Evolutionary conservation across 2,888 invertebrate genomes (phyloP), one percentile per base, ranked within the genome.

Genomic region (Callinectes sapidus): DNA sequence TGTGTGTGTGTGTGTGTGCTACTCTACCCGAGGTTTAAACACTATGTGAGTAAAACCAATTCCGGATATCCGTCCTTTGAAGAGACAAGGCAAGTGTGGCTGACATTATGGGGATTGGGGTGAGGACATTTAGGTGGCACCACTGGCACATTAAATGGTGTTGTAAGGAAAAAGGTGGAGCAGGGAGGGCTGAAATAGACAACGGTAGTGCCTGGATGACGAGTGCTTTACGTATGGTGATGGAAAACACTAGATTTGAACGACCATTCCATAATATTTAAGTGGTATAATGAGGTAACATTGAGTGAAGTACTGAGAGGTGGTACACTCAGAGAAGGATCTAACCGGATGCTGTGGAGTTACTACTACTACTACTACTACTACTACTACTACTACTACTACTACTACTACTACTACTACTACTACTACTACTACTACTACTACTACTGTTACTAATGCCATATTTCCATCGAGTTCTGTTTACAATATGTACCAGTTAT

Each of bases 321-420:
- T 23, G n/a, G n/a, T n/a, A 71, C 23, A 71, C 5, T 39, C n/a
- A 5, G 2, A 2, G 10, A 61, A 23, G 23, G 28, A 71, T 61
- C 23, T 13, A 71, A 71, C 71, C 71, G 71, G 71, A 71, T 71
- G n/a, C 2, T 28, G 71, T 23, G 13, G 6, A 1, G 3, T 3
- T 71, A 71, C 28, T 28, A 71, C 61, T 61, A 6, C 23, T 61
- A 6, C 61, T 61, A 6, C 23, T 61, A 10, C 71, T 77, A 8
- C 28, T 77, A 77, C 28, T 77, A 77, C 28, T 28, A 77, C 71
- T 28, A 77, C 71, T 28, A 28, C 71, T 77, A 28, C 71, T 77
- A 28, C 71, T 71, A n/a, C 71, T 71, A n/a, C 71, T 55, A 71
- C 71, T 28, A 71, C 71, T 71, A n/a, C 71, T 71, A 71, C 71